Evolutionary conservation across 2,113 vertebrate genomes (phyloP).

Genomic region (Helogale parvula): DNA sequence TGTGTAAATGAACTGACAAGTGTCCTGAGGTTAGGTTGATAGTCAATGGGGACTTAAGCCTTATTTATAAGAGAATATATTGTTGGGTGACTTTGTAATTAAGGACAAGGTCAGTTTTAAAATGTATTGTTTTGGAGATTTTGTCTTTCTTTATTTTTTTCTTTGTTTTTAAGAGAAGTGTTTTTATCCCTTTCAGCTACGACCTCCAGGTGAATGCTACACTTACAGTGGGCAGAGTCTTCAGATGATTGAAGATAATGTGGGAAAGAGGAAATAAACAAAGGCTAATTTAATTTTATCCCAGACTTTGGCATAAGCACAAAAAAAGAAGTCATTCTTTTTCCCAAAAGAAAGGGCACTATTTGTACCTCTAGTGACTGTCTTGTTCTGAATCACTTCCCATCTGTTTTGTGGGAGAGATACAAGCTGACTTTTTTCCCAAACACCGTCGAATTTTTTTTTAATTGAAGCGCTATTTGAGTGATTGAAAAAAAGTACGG

Average conservation of each 20-base stretch:
- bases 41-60: neutral
- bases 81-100: neutral
- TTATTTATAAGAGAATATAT: neutral
- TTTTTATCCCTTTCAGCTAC: neutral
- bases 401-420: slow-evolving; percentile 60
- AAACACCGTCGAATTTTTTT: slow-evolving; percentile 10
- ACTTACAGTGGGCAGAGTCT: neutral
- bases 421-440: neutral
- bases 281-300: slow-evolving; percentile 42
- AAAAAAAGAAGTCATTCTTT: slow-evolving; percentile 44
- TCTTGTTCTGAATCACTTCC: slow-evolving; percentile 53
- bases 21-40: neutral
- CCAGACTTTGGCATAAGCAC: slow-evolving; percentile 51
- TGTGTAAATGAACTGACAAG: neutral
- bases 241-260: slow-evolving; percentile 19
- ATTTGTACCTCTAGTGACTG: slow-evolving; percentile 29
- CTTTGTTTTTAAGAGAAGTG: neutral
- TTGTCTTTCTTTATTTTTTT: neutral
- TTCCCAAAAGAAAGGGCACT: slow-evolving; percentile 3
- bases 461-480: neutral
- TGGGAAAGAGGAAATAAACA: slow-evolving; percentile 47
- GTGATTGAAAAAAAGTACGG: neutral
- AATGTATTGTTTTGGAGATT: neutral
- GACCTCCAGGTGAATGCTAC: neutral
- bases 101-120: neutral